A percentile compares a stretch with the other conserved stretches of the same genome.
Conservation (phyloP, 2,888 invertebrate genomes). For the Pyrgus malvae region DNA sequence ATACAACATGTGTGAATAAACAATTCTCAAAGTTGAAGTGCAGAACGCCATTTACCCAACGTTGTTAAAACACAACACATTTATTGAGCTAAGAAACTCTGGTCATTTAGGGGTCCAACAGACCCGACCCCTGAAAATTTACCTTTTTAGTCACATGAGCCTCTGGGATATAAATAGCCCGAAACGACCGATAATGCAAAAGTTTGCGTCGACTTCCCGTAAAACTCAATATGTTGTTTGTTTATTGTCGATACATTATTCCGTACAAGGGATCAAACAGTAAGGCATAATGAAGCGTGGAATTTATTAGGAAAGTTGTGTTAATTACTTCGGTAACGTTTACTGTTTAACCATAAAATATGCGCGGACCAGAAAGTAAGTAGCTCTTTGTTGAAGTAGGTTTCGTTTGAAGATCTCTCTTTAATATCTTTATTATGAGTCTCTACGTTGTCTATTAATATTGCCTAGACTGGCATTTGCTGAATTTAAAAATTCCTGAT, state of each 20-base stretch:
- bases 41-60: not conserved
- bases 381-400: not conserved
- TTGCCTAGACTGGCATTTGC: too few relatives aligned
- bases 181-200: conserved; percentile 4
- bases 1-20: not conserved
- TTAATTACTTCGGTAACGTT: conserved; percentile 7
- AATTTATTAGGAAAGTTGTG: conserved; percentile 13
- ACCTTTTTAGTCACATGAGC: not conserved
- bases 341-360: conserved; percentile 1
- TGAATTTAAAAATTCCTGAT: too few relatives aligned
- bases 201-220: not conserved
- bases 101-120: not conserved
- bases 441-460: too few relatives aligned
- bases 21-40: not conserved
- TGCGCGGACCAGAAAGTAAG: not conserved
- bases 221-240: conserved; percentile 4
- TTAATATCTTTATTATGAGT: too few relatives aligned
- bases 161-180: not conserved
- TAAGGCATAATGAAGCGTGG: conserved; percentile 5
- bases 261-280: conserved; percentile 8
- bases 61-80: not conserved
- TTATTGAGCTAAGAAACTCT: not conserved
- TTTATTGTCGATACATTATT: not conserved
- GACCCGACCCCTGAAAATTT: not conserved
- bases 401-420: too few relatives aligned